Base-by-base conservation (phyloP, 2,113 vertebrate species). In the Uropsilus gracilis region DNA sequence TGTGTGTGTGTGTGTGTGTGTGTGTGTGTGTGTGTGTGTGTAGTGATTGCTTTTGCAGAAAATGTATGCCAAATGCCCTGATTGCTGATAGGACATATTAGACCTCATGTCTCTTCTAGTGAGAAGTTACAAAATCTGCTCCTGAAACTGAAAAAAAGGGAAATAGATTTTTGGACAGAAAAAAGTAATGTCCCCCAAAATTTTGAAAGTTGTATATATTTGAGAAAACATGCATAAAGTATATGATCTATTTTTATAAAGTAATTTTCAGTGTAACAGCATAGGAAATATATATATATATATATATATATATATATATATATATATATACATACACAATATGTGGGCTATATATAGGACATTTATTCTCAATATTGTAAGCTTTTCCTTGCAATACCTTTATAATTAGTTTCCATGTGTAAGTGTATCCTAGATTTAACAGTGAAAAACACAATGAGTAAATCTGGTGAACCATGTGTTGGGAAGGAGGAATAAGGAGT, bases 381-480 rank as follows among this genome's bases (percentile, higher is more conserved):
- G 76, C 92, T 94, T 76, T 7, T 48, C 48, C 57, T 82, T 48
- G 28, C 63, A 82, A 83, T 82, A 28, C 1, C 14, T 95, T 8
- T 22, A 63, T 32, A 39, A 69, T 44, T 63, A 69, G 6, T 83
- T 95, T 90, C 28, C 48, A 4, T 44, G 12, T 82, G 50, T 37
- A 72, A 53, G 53, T 77, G n/a, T 2, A 68, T 82, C 64, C 86
- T 50, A 77, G 6, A 66, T 30, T 20, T 77, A 57, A 86, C 89
- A 90, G 26, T 78, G 24, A 34, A 85, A 57, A 46, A 64, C 16
- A 53, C 6, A 69, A 26, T 46, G 77, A 90, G 77, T 78, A 88
- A 68, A 68, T 94, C 39, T 90, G 61, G 34, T 55, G 37, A 92
- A 69, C 24, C 34, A 44, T 50, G 30, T 82, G 73, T 86, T 94